phyloP scores from a whole-genome alignment of 1,140 invertebrate species.

The Metaphire vulgaris region DNA sequence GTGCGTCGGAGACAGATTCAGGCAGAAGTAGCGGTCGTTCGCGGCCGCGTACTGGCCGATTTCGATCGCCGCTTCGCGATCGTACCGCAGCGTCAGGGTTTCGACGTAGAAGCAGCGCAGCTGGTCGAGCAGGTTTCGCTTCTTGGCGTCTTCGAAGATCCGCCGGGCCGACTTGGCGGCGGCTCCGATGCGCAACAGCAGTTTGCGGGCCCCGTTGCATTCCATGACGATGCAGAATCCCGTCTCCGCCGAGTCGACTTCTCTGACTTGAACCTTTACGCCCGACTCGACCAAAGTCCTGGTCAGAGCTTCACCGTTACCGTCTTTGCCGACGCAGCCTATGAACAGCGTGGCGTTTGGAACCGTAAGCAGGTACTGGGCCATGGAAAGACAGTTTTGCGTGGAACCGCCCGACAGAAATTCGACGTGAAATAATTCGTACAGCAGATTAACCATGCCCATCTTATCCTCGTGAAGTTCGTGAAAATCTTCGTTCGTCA shows the following conservation, averaged over 20 bases:
- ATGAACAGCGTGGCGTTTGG: constrained; percentile 76
- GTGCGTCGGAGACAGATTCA: background rate
- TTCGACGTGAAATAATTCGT: background rate
- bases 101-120: background rate
- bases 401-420: background rate
- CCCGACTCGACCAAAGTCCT: constrained; percentile 73
- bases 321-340: constrained; percentile 87
- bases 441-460: background rate
- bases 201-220: background rate
- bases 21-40: background rate
- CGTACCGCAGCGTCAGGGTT: background rate
- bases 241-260: background rate
- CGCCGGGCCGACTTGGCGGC: background rate
- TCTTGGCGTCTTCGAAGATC: background rate
- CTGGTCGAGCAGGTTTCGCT: background rate
- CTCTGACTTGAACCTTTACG: constrained; percentile 56
- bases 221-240: background rate
- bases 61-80: background rate
- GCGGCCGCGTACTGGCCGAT: background rate
- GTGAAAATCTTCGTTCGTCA: background rate
- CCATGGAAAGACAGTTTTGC: background rate
- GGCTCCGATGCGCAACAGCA: background rate
- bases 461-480: background rate
- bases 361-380: constrained; percentile 71
- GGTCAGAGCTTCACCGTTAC: constrained; percentile 78